Base-by-base conservation (phyloP, 2,888 invertebrate species). In the Meghimatium bilineatum region DNA sequence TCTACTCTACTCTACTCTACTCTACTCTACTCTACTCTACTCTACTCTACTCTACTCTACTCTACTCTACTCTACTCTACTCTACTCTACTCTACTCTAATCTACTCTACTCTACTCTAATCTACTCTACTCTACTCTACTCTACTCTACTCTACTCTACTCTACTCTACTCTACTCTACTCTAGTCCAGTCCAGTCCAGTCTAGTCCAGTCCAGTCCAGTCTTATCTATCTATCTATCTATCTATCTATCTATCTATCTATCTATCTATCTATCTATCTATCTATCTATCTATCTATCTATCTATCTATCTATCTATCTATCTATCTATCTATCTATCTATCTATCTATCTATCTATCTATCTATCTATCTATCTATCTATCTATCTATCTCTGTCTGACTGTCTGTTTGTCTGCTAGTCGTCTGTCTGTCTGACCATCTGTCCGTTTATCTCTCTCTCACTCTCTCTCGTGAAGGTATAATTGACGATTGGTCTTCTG, bases 211-310 rank as follows among this genome's bases (percentile, higher is more conserved):
- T 23, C 17, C 20, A 12, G 3, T 56, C 17, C 23, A 56, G 2
- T 56, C 2, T 56, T 44, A 49, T 49, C 8, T 49, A 12, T 17
- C 8, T 49, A 8, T 49, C 10, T 49, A 49, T 17, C 29, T 32
- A 32, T 67, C 29, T 67, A 67, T 67, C 32, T 32, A 32, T 67
- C 29, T 67, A 67, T 67, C 67, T 67, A 67, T 67, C 67, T 67
- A 67, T 67, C 67, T 67, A 67, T 67, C 67, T 67, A 67, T 67
- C 67, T 67, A 67, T 67, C 67, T 67, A 67, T 67, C 67, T 67
- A 67, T 67, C 67, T 67, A 67, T 67, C 67, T 67, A 67, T 67
- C 67, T 67, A 67, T 67, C 67, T 67, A 67, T 67, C 67, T 67
- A 67, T 67, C 67, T 67, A 67, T 67, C 67, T 67, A 67, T 67